Evolutionary conservation across 2,888 invertebrate genomes (phyloP).

Genomic region (Plebejus argus): DNA sequence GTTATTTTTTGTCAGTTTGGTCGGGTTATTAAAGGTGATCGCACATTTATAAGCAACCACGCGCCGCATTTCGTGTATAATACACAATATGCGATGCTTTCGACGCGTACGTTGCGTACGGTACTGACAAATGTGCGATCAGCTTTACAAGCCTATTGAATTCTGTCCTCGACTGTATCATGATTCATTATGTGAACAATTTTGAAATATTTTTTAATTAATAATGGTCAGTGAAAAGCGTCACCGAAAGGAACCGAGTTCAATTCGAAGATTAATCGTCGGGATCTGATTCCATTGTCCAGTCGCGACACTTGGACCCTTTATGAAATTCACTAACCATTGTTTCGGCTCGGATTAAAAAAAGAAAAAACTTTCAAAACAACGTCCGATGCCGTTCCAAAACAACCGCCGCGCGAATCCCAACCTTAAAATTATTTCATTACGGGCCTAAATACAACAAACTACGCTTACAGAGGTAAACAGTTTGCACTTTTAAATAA

Average conservation of each 20-base stretch:
- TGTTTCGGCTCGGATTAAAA: slow-evolving; percentile 71
- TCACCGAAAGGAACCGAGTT: slow-evolving; percentile 46
- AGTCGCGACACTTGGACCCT: slow-evolving; percentile 64
- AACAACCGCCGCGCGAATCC: slow-evolving; percentile 35
- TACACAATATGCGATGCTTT: no score
- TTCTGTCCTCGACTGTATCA: neutral
- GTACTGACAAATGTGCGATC: no score
- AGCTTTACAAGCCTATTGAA: neutral
- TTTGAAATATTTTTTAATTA: slow-evolving; percentile 26
- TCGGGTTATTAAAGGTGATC: neutral
- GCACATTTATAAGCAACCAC: no score
- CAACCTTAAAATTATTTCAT: slow-evolving; percentile 34
- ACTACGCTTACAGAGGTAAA: slow-evolving; percentile 46
- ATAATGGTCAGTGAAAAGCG: slow-evolving; percentile 29
- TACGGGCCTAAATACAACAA: slow-evolving; percentile 38
- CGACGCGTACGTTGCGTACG: no score
- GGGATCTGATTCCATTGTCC: slow-evolving; percentile 66
- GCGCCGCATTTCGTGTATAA: no score
- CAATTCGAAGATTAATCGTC: slow-evolving; percentile 77
- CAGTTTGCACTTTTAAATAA: slow-evolving; percentile 65
- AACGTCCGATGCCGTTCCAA: slow-evolving; percentile 36
- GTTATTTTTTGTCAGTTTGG: neutral
- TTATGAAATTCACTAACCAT: slow-evolving; percentile 70
- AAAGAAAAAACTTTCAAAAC: slow-evolving; percentile 64
- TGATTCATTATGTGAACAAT: neutral